Evolutionary conservation across 2,113 vertebrate species (phyloP), one percentile per base, ranked within the genome.

Genomic region (Casuarius casuarius): DNA sequence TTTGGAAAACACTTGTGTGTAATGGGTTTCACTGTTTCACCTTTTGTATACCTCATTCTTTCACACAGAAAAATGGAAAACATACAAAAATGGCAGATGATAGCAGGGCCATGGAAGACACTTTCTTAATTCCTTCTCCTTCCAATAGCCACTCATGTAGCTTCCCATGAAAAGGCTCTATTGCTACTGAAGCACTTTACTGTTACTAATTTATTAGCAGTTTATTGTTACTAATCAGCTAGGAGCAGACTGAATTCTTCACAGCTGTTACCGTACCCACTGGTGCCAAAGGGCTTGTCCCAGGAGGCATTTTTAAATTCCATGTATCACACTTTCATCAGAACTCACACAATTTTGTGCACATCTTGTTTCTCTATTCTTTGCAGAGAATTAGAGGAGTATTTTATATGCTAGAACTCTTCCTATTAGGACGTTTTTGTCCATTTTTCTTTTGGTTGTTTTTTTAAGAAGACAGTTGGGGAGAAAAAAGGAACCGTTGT

Each of bases 1-100:
- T 61, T 88, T 90, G 91, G 71, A 83, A 96, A 95, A 63, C 49
- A 84, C 35, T 74, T 89, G 52, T 66, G 49, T 26, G 28, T 95
- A 92, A 91, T 71, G 52, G 7, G 11, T 85, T 94, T 95, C 54
- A 77, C 51, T 88, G 84, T 95, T 91, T 67, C 71, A 67, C 44
- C 46, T 94, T 94, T 70, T 52, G 38, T 63, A 46, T 35, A 28
- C 8, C 19, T 71, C 35, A 63, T 80, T 63, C n/a, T 94, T 79
- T 83, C 63, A 56, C 13, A 54, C 2, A 54, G 44, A 38, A 82
- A 66, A 87, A 10, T 1, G 5, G 31, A 81, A 91, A 75, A 8
- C 2, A 19, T 54, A 90, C 0, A 65, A 56, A 84, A 94, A 42
- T 52, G 29, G 54, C 54, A 72, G n/a, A 38, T 9, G 4, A 18